A percentile compares a stretch with the other conserved stretches of the same genome.
These are phyloP conservation scores for Corydoras maculifer DNA, from an alignment of 2,113 vertebrate species.

Conservation along the genomic window DNA sequence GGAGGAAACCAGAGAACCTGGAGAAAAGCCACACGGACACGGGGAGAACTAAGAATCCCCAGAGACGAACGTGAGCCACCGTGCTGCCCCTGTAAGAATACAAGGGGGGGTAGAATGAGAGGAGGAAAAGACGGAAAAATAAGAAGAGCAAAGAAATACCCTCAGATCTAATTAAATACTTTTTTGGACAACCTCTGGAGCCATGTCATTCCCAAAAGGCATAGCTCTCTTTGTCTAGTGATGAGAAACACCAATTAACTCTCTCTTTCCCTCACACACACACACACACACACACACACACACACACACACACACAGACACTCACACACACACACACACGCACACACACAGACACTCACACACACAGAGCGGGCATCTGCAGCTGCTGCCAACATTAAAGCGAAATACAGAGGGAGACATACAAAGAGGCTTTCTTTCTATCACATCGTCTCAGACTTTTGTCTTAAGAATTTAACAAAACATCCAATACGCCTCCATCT, in stretches of 20 bases:
- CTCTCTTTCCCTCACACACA: not conserved
- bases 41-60: no score
- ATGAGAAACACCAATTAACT: slow-evolving; percentile 47
- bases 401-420: slow-evolving; percentile 21
- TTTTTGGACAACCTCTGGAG: slow-evolving; percentile 46
- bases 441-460: slow-evolving; percentile 21
- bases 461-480: slow-evolving; percentile 33
- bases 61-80: no score
- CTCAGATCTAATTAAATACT: slow-evolving; percentile 52
- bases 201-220: slow-evolving; percentile 47
- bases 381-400: slow-evolving; percentile 39
- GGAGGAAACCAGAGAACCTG: no score
- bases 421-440: slow-evolving; percentile 29
- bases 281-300: slow-evolving; percentile 1
- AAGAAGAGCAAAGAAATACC: not conserved
- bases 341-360: no score
- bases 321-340: no score
- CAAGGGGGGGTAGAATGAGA: no score
- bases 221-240: slow-evolving; percentile 23
- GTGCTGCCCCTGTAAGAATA: no score
- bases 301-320: slow-evolving; percentile 21
- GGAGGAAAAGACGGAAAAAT: no score
- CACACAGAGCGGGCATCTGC: not conserved
- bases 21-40: no score
- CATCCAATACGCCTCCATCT: slow-evolving; percentile 23